phyloP scores from a whole-genome alignment of 2,888 invertebrate genomes.

The Limnephilus rhombicus region DNA sequence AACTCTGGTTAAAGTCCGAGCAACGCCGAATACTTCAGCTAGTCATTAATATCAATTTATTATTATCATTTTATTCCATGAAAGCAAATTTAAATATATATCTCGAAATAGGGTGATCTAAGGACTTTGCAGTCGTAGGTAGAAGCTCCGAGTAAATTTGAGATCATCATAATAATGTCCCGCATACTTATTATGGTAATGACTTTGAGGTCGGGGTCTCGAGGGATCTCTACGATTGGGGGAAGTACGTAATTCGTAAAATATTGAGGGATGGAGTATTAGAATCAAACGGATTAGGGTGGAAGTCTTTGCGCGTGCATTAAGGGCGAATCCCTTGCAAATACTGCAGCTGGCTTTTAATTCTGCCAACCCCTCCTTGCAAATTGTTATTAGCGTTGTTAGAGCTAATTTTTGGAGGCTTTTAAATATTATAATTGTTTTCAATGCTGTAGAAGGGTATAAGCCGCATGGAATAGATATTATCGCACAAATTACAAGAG shows the following conservation, averaged over 20 bases:
- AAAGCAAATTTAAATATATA: background rate
- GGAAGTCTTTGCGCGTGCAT: background rate
- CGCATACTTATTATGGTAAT: slow-evolving; percentile 43
- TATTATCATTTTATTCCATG: background rate
- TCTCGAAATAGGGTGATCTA: background rate
- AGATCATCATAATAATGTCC: slow-evolving; percentile 28
- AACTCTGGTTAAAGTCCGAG: too few species aligned
- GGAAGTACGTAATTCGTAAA: slow-evolving; percentile 20
- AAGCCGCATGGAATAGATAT: too few species aligned
- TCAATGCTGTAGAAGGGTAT: too few species aligned
- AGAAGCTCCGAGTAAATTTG: slow-evolving; percentile 20
- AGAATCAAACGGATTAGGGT: slow-evolving; percentile 41
- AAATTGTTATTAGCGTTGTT: slow-evolving; percentile 15
- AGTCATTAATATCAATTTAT: background rate
- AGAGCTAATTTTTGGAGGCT: background rate
- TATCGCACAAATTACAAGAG: too few species aligned
- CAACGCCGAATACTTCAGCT: background rate
- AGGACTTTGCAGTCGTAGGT: background rate
- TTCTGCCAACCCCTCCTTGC: background rate
- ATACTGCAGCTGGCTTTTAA: background rate
- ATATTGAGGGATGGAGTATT: slow-evolving; percentile 35
- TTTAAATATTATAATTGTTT: too few species aligned
- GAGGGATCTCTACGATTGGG: background rate
- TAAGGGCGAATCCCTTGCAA: background rate
- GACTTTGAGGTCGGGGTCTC: slow-evolving; percentile 35